Percentiles rank a stretch among this genome's conserved stretches.
Evolutionary conservation across 2,797 vertebrate genomes (phyloP).

Genomic region (Enteromius afrohamiltoni): DNA sequence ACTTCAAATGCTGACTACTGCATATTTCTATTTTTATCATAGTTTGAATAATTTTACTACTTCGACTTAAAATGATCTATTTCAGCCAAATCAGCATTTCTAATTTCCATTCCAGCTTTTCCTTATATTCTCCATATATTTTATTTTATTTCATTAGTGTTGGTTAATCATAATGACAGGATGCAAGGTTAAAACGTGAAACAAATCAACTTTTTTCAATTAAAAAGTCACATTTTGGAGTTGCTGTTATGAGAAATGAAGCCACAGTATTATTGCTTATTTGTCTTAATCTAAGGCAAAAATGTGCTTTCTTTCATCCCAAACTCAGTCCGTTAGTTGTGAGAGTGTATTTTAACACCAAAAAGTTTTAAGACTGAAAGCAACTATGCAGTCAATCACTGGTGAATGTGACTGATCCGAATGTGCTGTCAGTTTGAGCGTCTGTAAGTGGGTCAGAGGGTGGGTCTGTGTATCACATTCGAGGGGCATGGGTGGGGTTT

Average conservation of each 20-base stretch:
- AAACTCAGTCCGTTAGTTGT: background rate
- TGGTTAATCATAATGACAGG: background rate
- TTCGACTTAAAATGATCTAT: background rate
- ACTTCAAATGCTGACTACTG: too few relatives aligned
- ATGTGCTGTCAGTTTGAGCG: constrained; percentile 43
- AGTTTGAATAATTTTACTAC: background rate
- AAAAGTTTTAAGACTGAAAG: too few relatives aligned
- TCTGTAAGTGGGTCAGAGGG: constrained; percentile 60
- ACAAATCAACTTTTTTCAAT: background rate
- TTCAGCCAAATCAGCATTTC: background rate
- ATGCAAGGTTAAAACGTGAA: background rate
- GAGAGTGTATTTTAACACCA: background rate
- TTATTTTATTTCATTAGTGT: background rate
- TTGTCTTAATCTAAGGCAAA: background rate
- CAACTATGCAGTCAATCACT: constrained; percentile 19
- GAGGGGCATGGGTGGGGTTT: constrained; percentile 36
- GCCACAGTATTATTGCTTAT: background rate
- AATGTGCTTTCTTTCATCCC: background rate
- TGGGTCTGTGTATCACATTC: constrained; percentile 50
- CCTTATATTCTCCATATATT: background rate
- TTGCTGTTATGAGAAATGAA: background rate
- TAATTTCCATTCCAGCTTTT: background rate
- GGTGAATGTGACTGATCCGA: constrained; percentile 44
- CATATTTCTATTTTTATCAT: background rate
- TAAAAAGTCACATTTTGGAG: background rate